A percentile compares a stretch with the other conserved stretches of the same genome.
Conservation (phyloP, 2,888 invertebrate species). For the Steinernema scapterisci region DNA sequence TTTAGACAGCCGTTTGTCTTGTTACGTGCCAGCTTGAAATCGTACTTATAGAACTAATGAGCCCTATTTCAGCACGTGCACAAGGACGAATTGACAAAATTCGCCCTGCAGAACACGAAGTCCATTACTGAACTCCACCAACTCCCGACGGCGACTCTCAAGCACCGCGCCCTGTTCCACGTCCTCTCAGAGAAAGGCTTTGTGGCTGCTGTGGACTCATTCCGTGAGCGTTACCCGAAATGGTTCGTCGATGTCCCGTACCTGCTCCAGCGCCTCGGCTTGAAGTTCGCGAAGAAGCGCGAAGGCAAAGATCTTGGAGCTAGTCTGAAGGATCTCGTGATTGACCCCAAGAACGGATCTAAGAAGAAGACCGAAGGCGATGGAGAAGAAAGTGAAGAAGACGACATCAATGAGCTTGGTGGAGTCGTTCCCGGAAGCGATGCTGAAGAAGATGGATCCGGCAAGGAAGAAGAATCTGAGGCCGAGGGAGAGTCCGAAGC, state of each 20-base stretch:
- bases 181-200: conserved; percentile 26
- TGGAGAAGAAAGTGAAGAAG: background rate
- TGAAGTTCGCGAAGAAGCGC: background rate
- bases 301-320: background rate
- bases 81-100: conserved; percentile 36
- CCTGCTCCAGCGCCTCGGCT: conserved; percentile 36
- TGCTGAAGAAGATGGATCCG: background rate
- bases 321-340: background rate
- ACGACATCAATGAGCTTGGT: conserved; percentile 4
- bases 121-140: conserved; percentile 4
- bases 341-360: no score
- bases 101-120: conserved; percentile 38
- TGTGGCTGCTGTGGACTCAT: conserved; percentile 32
- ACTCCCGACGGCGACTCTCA: conserved; percentile 22
- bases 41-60: no score
- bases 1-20: no score
- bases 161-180: conserved; percentile 35
- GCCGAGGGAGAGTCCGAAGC: background rate
- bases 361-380: conserved; percentile 8
- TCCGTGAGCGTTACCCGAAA: conserved; percentile 36
- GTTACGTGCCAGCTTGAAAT: no score
- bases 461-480: background rate
- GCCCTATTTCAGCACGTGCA: conserved; percentile 32
- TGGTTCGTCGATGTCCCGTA: conserved; percentile 39
- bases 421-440: background rate